Evolutionary conservation across 1,140 invertebrate genomes (phyloP).

Genomic region (Brachionus rubens): DNA sequence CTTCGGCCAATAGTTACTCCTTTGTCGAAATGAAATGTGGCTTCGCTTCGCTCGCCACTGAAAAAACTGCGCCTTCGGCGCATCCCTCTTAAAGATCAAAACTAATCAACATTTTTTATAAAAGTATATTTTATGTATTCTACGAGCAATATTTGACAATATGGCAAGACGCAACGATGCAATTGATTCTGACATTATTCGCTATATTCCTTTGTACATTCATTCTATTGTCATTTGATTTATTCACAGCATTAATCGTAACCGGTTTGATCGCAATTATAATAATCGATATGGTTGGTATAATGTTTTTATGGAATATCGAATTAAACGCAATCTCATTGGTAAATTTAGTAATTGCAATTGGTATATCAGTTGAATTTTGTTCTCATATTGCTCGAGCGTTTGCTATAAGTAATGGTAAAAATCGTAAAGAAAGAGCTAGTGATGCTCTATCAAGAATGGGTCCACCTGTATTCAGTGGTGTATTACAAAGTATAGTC

Average conservation of each 20-base stretch:
- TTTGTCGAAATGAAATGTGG: no score
- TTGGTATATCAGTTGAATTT: constrained; percentile 91
- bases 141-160: constrained; percentile 91
- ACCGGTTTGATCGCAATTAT: constrained; percentile 68
- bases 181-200: constrained; percentile 71
- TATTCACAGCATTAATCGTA: constrained; percentile 74
- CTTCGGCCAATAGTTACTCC: no score
- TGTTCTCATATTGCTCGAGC: constrained; percentile 82
- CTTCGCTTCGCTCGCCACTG: no score
- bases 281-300: constrained; percentile 73
- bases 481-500: constrained; percentile 88
- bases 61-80: no score
- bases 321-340: constrained; percentile 85
- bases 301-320: constrained; percentile 88
- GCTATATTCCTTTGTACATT: constrained; percentile 79
- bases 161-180: constrained; percentile 71
- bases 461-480: constrained; percentile 72
- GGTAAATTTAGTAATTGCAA: constrained; percentile 90
- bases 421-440: constrained; percentile 67
- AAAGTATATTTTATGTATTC: constrained; percentile 80
- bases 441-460: constrained; percentile 72
- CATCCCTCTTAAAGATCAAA: constrained; percentile 61
- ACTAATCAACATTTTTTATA: neutral
- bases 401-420: constrained; percentile 68
- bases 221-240: constrained; percentile 75